Conservation (phyloP, 2,113 vertebrate species). For the Brienomyrus brachyistius region DNA sequence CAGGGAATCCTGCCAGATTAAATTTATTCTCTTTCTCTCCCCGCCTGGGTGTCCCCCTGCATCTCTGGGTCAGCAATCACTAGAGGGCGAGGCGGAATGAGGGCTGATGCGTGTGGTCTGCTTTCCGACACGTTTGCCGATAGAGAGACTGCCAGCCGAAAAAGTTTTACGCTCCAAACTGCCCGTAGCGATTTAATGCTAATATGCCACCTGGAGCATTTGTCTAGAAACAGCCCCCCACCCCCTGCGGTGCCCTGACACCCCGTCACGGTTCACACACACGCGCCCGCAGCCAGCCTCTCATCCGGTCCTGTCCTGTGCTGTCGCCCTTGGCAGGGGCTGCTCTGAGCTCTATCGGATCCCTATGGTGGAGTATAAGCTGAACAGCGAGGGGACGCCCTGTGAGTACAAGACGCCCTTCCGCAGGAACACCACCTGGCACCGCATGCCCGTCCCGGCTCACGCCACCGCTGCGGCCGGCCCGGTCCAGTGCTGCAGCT, state of each 20-base stretch:
- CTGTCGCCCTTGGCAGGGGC: conserved; percentile 63
- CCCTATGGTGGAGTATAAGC: conserved; percentile 96
- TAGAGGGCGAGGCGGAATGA: not conserved
- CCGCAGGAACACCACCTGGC: conserved; percentile 93
- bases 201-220: not conserved
- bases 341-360: conserved; percentile 95
- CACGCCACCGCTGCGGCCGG: conserved; percentile 30
- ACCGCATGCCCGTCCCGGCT: conserved; percentile 77
- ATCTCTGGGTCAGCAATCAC: conserved; percentile 7
- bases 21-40: not conserved
- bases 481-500: conserved; percentile 72
- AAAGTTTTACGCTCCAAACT: not conserved
- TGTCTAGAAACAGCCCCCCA: not conserved
- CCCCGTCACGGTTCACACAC: not conserved
- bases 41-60: not conserved
- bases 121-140: conserved; percentile 5
- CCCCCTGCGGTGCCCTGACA: not conserved
- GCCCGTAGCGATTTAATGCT: conserved; percentile 17
- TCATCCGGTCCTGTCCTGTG: conserved; percentile 18
- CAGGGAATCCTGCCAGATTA: not conserved
- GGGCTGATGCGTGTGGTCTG: not conserved
- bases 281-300: not conserved
- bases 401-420: conserved; percentile 98
- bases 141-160: not conserved
- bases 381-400: conserved; percentile 91